Base-by-base conservation (phyloP, 2,113 vertebrate species). In the Misgurnus mizolepis region DNA sequence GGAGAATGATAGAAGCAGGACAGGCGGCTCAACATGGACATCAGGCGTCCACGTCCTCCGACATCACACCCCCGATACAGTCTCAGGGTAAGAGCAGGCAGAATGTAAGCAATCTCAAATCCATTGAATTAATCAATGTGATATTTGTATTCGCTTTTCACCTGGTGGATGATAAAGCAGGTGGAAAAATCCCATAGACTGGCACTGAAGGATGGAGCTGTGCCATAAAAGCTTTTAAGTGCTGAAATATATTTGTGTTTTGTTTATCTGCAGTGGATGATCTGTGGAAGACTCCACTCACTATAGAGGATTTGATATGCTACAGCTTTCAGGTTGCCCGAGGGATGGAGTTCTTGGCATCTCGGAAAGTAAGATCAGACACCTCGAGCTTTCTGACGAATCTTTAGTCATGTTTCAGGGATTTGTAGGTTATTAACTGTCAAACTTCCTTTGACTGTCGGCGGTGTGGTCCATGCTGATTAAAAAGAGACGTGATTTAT, bases 301-400 rank as follows among this genome's bases (percentile, higher is more conserved):
- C 97, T 3, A 95, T 98, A 92, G 97, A 99, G 88, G 98, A 99
- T 85, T 93, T 99, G 4, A 95, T 99, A 86, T 98, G 98, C 91
- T 99, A 98, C 87, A 99, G 97, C 85, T 99, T 98, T 89, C 98
- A 99, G 87, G 98, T 99, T 86, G 97, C 97, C 78, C 94, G 97
- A 53, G 98, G 98, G 55, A 99, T 99, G 98, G 97, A 98, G 89
- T 99, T 99, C 89, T 91, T 99, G 86, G 95, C 95, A 40, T 99
- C 98, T 22, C 94, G 97, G 73, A 99, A 99, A 95, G 98, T 98
- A 87, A 85, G 86, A 43, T 11, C 22, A 39, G 41, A 49, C 11
- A 7, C 4, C 22, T 61, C 17, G 2, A 14, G 1, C 56, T 15
- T 7, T 71, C 14, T 45, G 40, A 45, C 60, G 5, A 40, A 22